Evolutionary conservation across 2,888 invertebrate genomes (phyloP), one percentile per base, ranked within the genome.

Genomic region (Eledone cirrhosa): DNA sequence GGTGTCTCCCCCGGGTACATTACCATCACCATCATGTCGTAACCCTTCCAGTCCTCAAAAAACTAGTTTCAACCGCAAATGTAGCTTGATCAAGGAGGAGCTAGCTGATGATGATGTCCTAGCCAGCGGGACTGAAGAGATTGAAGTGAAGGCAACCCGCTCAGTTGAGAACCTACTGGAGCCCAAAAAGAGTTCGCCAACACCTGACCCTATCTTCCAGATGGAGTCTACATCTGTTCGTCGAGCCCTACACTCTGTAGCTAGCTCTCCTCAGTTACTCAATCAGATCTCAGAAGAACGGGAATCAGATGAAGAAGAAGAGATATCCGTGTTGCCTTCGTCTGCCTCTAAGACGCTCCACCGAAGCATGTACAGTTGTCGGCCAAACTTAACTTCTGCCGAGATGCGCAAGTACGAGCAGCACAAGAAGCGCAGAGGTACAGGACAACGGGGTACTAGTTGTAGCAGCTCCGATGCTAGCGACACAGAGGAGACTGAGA

Each of bases 401-500:
- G 90, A 90, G 78, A 85, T 91, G 78, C 87, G 90, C 75, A 90
- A 91, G 81, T 89, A 89, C 80, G 91, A 90, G 80, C 88, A 87
- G 65, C 86, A 91, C 63, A 92, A 94, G 77, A 94, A 94, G 90
- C 93, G 94, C 85, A 82, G 86, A 41, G 85, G 86, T 13, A 94
- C 94, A 84, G 94, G 95, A 89, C 93, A 94, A 85, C 84, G 87
- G 65, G 95, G 88, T 14, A 89, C 96, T 11, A 97, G 97, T 78
- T 97, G 97, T 89, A 97, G 97, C 85, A 97, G 97, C 78, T 97
- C 97, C 0, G 97, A 98, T 90, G 95, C 97, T 11, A 97, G 97
- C 80, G 97, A 97, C 90, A 92, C 92, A 41, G 92, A 92, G 80
- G 95, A 90, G 59, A 86, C 88, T 5, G 89, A 89, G 65, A 86